Percentiles rank a stretch among this genome's conserved stretches.
phyloP scores from a whole-genome alignment of 2,888 invertebrate species.

The Volucella inflata region DNA sequence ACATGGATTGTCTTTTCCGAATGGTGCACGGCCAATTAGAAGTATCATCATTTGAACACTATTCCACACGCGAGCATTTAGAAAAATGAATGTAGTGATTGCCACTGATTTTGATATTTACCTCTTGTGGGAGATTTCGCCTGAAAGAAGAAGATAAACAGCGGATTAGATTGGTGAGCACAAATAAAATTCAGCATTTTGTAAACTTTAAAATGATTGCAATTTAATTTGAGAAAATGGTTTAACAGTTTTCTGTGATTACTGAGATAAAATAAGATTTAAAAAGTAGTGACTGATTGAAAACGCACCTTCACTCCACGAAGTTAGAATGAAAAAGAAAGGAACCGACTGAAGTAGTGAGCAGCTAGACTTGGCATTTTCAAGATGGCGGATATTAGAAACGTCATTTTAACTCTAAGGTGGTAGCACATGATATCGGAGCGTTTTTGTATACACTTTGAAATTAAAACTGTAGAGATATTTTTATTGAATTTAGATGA shows the following conservation, averaged over 20 bases:
- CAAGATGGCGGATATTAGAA: slow-evolving; percentile 23
- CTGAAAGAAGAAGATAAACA: slow-evolving; percentile 48
- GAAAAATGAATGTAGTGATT: slow-evolving; percentile 4
- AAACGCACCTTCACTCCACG: slow-evolving; percentile 77
- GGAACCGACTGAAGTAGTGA: slow-evolving; percentile 75
- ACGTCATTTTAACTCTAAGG: slow-evolving; percentile 14
- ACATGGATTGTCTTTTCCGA: slow-evolving; percentile 78
- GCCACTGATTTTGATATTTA: slow-evolving; percentile 47
- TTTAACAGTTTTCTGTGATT: slow-evolving; percentile 19
- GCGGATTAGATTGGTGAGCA: slow-evolving; percentile 4
- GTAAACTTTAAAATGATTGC: not conserved
- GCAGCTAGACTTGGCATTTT: slow-evolving; percentile 27
- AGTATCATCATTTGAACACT: slow-evolving; percentile 77
- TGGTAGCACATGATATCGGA: not conserved
- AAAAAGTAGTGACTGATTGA: not conserved
- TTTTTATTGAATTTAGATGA: not conserved
- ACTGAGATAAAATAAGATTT: slow-evolving; percentile 25
- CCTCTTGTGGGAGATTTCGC: slow-evolving; percentile 59
- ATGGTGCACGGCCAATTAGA: slow-evolving; percentile 80
- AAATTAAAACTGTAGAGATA: not conserved
- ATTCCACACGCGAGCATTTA: slow-evolving; percentile 20
- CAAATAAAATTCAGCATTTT: slow-evolving; percentile 4
- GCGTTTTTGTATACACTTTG: not conserved
- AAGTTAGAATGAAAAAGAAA: slow-evolving; percentile 77
- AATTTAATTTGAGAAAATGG: not conserved